Percentiles rank a stretch among this genome's conserved stretches.
Evolutionary conservation across 2,113 vertebrate species (phyloP).

Genomic region (Pristiophorus japonicus): DNA sequence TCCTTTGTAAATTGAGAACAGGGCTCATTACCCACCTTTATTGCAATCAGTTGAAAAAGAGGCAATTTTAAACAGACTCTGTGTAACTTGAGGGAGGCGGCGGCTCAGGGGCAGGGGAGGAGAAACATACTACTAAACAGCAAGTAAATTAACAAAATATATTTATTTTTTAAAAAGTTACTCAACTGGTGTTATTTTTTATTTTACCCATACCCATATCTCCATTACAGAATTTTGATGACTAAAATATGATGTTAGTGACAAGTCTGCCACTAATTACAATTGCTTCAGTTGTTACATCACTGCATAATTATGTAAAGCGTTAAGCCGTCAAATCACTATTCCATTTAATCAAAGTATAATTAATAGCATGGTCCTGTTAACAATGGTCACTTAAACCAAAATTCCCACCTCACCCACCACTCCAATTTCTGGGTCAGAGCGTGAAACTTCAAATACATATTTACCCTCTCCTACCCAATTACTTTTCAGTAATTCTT

Average conservation of each 20-base stretch:
- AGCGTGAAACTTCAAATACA: not conserved
- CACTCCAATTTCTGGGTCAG: not conserved
- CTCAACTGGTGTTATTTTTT: not conserved
- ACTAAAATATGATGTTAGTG: not conserved
- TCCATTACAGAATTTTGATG: not conserved
- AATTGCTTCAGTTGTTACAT: not conserved
- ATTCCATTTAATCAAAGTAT: not conserved
- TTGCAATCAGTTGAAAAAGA: not conserved
- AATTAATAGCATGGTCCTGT: not conserved
- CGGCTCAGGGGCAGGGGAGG: too few species aligned
- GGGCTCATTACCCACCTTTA: not conserved
- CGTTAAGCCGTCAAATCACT: not conserved
- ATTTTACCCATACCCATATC: not conserved
- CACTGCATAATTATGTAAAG: not conserved
- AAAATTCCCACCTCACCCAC: not conserved
- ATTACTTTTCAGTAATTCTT: conserved; percentile 18
- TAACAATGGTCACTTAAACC: not conserved
- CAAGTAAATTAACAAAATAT: not conserved
- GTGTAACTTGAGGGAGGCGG: not conserved
- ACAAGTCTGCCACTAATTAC: not conserved
- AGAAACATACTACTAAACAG: not conserved
- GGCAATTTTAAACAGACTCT: conserved; percentile 9
- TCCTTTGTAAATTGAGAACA: not conserved
- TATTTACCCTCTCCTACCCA: not conserved
- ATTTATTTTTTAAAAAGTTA: not conserved